Percentiles rank a stretch among this genome's conserved stretches.
Conservation (phyloP, 2,113 vertebrate genomes). For the Speoplatyrhinus poulsoni region DNA sequence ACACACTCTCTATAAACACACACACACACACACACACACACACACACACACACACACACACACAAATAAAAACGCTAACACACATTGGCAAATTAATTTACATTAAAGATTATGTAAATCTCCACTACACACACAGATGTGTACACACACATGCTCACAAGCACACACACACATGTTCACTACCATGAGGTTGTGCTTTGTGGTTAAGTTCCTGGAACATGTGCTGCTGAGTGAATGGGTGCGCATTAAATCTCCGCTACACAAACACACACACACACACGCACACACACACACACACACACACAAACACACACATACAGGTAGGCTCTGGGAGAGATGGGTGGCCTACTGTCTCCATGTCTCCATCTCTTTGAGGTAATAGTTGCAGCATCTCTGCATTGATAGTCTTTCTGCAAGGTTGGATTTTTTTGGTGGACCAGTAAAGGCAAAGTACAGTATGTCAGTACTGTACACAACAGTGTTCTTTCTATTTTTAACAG, state of each 20-base stretch:
- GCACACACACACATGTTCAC: background rate
- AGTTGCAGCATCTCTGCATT: constrained; percentile 15
- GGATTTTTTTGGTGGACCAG: constrained; percentile 21
- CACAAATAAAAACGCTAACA: background rate
- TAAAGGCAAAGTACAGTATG: background rate
- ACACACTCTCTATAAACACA: background rate
- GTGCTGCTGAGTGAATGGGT: background rate
- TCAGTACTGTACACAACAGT: background rate
- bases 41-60: background rate
- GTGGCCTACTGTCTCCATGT: constrained; percentile 22
- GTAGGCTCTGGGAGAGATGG: constrained; percentile 11
- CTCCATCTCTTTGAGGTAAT: constrained; percentile 9
- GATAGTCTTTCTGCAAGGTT: background rate
- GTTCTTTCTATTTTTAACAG: background rate
- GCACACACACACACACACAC: background rate
- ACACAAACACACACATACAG: background rate
- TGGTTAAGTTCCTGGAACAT: constrained; percentile 4
- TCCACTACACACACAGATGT: no score
- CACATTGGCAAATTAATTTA: no score
- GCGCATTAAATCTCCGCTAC: background rate
- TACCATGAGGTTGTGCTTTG: background rate
- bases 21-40: background rate
- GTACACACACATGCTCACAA: background rate
- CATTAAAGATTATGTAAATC: no score
- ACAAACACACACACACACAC: background rate